Evolutionary conservation across 2,797 vertebrate species (phyloP).

Genomic region (Limnodromus scolopaceus): DNA sequence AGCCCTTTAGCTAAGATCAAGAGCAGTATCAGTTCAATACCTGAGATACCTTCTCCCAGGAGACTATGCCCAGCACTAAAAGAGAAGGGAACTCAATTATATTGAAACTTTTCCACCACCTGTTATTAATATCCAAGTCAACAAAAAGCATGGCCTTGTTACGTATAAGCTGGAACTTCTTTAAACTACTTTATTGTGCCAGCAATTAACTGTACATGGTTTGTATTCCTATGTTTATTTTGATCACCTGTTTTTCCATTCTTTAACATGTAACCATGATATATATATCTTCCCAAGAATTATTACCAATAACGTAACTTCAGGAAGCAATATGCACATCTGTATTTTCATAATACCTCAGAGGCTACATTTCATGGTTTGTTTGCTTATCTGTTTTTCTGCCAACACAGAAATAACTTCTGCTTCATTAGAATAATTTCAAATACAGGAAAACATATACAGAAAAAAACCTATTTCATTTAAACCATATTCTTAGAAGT

Average conservation of each 20-base stretch:
- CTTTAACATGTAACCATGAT: neutral
- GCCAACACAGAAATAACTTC: neutral
- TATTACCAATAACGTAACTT: neutral
- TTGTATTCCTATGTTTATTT: neutral
- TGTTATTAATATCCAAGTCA: neutral
- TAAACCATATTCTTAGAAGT: neutral
- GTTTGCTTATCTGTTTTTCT: neutral
- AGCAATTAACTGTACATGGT: neutral
- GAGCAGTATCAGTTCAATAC: neutral
- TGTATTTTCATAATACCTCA: neutral
- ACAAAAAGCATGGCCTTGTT: neutral
- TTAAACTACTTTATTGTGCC: neutral
- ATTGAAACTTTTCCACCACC: neutral
- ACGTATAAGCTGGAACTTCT: neutral
- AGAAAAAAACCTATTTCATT: neutral
- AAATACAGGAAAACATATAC: neutral
- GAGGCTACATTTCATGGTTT: neutral
- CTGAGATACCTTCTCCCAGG: neutral
- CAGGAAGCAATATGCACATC: neutral
- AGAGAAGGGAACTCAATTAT: neutral
- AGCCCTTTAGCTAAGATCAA: neutral
- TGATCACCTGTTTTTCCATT: neutral
- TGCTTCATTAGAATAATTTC: conserved; percentile 13
- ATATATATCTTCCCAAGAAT: neutral
- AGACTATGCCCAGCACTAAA: neutral